Evolutionary conservation across 92 coral and sea anemone species (phyloP), one percentile per base, ranked within the genome.

Genomic region (Desmophyllum pertusum): DNA sequence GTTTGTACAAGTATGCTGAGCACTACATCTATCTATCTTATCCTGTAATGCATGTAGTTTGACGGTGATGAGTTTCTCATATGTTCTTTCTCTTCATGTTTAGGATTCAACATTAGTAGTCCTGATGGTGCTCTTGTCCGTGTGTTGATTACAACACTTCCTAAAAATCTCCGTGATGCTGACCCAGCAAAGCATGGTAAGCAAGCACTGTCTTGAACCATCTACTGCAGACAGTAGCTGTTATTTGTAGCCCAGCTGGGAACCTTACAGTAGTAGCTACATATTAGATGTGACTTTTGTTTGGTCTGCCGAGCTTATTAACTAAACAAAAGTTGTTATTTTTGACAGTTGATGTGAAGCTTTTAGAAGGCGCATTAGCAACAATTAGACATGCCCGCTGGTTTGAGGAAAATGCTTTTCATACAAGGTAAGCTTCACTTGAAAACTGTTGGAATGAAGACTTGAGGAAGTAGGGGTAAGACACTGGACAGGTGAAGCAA

Each of bases 321-420:
- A 15, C 73, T 67, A 67, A 33, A 67, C 5, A 9, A n/a, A 18
- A 25, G 35, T 69, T 53, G 9, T 17, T 21, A 8, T 11, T 29
- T 41, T 71, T 76, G 70, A 66, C 83, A 97, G 99, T 97, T 74
- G 99, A 97, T 87, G 99, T 97, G 14, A 97, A 97, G 81, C 92
- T 97, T 52, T 87, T 97, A 3, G 99, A 97, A 75, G 99, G 99
- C 6, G 99, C 99, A 8, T 84, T 97, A 68, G 99, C 99, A 11
- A 97, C 99, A 37, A 97, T 97, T 51, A 79, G 99, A 50, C 99
- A 97, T 85, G 95, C 99, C 25, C 86, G 99, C 78, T 97, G 99
- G 99, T 97, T 97, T 88, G 99, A 97, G 39, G 99, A 97, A 64
- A 97, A 97, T 91, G 99, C 99, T 13, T 97, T 97, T 43, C 99